Conservation (phyloP, 92 coral and sea anemone genomes). For the Phenganax stokvisi region DNA sequence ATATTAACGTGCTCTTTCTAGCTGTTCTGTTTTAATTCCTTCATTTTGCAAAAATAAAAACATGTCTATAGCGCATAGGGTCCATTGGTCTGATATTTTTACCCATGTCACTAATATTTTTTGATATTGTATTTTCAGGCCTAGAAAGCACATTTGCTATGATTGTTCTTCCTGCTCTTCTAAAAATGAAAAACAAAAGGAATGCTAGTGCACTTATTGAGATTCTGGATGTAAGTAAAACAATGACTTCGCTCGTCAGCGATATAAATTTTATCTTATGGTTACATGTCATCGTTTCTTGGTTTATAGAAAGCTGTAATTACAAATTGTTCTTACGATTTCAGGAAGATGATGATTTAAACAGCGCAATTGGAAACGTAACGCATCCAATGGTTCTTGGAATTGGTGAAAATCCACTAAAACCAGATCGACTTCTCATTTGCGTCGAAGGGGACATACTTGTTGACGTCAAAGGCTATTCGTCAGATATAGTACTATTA, state of each 20-base stretch:
- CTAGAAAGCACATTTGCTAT: background rate
- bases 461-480: background rate
- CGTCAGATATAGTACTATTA: background rate
- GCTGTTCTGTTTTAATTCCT: no score
- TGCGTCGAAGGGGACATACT: background rate
- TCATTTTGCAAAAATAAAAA: no score
- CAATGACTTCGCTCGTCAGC: background rate
- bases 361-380: background rate
- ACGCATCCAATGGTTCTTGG: background rate
- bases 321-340: background rate
- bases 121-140: background rate
- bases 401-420: background rate
- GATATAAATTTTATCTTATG: no score
- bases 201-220: background rate
- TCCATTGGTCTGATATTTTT: no score
- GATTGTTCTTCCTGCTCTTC: background rate
- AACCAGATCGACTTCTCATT: background rate
- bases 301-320: background rate
- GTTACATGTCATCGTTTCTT: background rate
- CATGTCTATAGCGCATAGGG: background rate
- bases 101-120: no score
- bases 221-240: background rate
- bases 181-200: background rate
- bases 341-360: slow-evolving; percentile 3
- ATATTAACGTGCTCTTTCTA: no score